Percentiles rank a stretch among this genome's conserved stretches.
Conservation (phyloP, 2,888 invertebrate species). For the Andrena fulva region DNA sequence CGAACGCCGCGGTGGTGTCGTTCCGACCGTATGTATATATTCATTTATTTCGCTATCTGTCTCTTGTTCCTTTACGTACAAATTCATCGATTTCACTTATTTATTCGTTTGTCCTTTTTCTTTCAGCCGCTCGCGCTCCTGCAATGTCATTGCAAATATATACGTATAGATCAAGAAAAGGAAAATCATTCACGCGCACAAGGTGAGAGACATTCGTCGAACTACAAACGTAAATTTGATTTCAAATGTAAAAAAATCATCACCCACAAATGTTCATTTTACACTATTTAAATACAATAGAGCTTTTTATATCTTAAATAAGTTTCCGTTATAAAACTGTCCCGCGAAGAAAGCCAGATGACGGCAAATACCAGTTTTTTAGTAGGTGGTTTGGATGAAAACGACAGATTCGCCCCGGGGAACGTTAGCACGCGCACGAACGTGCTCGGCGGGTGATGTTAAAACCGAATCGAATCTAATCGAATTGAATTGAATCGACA, state of each 20-base stretch:
- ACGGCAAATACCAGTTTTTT: conserved; percentile 80
- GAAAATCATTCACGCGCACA: conserved; percentile 83
- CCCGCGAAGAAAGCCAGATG: conserved; percentile 82
- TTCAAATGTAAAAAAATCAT: conserved; percentile 83
- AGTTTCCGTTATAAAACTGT: conserved; percentile 83
- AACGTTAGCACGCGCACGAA: conserved; percentile 9
- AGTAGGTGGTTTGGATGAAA: conserved; percentile 78
- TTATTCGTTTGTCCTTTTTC: not conserved
- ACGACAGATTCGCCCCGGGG: conserved; percentile 75
- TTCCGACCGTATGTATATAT: conserved; percentile 48
- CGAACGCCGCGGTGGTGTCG: conserved; percentile 69
- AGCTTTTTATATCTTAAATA: conserved; percentile 84
- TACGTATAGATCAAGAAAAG: conserved; percentile 73
- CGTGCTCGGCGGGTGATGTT: conserved; percentile 33
- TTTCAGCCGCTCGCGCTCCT: conserved; percentile 50
- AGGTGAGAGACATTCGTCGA: conserved; percentile 84
- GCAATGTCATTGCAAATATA: conserved; percentile 49
- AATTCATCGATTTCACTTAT: conserved; percentile 52
- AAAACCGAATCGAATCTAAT: conserved; percentile 28
- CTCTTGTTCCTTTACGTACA: conserved; percentile 48
- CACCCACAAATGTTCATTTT: conserved; percentile 84
- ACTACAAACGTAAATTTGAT: conserved; percentile 84
- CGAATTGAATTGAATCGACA: conserved; percentile 6
- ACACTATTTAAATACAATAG: conserved; percentile 85
- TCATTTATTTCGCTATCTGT: conserved; percentile 42